Evolutionary conservation across 2,113 vertebrate genomes (phyloP).

Genomic region (Cyprinodon brontotheroides): DNA sequence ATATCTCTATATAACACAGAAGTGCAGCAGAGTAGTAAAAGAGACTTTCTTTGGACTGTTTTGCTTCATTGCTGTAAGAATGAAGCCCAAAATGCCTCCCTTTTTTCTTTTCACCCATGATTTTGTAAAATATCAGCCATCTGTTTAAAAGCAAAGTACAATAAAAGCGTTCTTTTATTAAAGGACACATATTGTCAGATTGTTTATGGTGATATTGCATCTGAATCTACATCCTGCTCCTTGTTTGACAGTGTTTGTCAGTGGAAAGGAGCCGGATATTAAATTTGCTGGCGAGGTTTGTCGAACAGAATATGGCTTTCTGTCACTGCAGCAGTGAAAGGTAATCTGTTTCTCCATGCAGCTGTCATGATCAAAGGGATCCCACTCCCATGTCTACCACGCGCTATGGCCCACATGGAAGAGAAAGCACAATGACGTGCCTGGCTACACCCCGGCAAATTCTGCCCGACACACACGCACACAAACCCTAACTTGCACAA

Average conservation of each 20-base stretch:
- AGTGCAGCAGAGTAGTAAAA: too few relatives aligned
- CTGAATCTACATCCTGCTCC: conserved; percentile 10
- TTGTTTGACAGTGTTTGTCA: conserved; percentile 12
- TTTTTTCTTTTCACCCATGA: conserved; percentile 9
- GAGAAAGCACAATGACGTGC: conserved; percentile 25
- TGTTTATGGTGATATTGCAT: conserved; percentile 29
- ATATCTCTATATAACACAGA: neutral
- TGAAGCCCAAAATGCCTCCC: too few relatives aligned
- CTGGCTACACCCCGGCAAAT: conserved; percentile 9
- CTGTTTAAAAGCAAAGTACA: conserved; percentile 16
- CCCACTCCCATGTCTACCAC: conserved; percentile 55
- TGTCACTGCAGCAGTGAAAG: conserved; percentile 47
- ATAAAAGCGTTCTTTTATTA: conserved; percentile 1
- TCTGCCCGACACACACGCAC: neutral
- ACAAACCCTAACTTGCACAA: conserved; percentile 8
- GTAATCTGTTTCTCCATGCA: conserved; percentile 69
- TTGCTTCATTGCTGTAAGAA: too few relatives aligned
- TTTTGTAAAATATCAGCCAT: conserved; percentile 11
- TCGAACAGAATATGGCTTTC: conserved; percentile 53
- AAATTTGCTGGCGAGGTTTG: conserved; percentile 52
- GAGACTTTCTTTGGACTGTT: too few relatives aligned
- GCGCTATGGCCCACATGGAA: conserved; percentile 46
- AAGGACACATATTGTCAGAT: conserved; percentile 29
- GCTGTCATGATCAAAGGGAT: conserved; percentile 64
- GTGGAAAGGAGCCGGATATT: conserved; percentile 47